Evolutionary conservation across 2,113 vertebrate genomes (phyloP).

Genomic region (Megalops atlanticus): DNA sequence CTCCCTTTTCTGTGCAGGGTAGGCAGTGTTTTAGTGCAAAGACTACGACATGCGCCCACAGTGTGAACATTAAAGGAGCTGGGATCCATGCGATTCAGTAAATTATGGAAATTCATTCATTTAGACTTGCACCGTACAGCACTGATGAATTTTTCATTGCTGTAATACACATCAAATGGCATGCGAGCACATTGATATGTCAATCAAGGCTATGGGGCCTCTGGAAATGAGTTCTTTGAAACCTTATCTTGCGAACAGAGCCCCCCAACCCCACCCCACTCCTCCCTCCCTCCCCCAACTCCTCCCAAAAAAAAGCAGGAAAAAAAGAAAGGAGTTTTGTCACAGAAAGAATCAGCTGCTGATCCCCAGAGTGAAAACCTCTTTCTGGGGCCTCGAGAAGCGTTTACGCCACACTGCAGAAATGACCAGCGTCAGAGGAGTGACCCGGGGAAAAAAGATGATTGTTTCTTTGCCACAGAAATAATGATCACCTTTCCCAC

Average conservation of each 20-base stretch:
- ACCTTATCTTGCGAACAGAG: slow-evolving; percentile 1
- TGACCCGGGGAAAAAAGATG: slow-evolving; percentile 29
- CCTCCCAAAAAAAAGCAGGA: background rate
- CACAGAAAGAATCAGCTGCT: slow-evolving; percentile 32
- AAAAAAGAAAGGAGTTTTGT: slow-evolving; percentile 25
- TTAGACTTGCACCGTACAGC: background rate
- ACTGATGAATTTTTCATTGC: slow-evolving; percentile 9
- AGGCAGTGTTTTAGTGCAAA: background rate
- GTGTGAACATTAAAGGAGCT: slow-evolving; percentile 12
- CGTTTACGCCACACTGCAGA: slow-evolving; percentile 15
- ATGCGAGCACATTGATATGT: background rate
- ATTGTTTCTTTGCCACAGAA: slow-evolving; percentile 43
- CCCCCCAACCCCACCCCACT: too few species aligned
- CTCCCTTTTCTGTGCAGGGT: background rate
- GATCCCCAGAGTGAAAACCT: slow-evolving; percentile 35
- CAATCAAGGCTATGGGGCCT: slow-evolving; percentile 8
- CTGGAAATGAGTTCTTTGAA: slow-evolving; percentile 9
- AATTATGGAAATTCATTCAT: slow-evolving; percentile 17
- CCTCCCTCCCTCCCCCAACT: too few species aligned
- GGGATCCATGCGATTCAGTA: slow-evolving; percentile 6
- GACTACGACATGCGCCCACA: background rate
- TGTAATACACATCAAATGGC: background rate
- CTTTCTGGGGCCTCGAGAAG: slow-evolving; percentile 16
- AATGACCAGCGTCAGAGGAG: slow-evolving; percentile 21
- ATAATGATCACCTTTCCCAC: slow-evolving; percentile 52